phyloP scores from a whole-genome alignment of 1,140 invertebrate species.

The Macrosteles quadrilineatus region DNA sequence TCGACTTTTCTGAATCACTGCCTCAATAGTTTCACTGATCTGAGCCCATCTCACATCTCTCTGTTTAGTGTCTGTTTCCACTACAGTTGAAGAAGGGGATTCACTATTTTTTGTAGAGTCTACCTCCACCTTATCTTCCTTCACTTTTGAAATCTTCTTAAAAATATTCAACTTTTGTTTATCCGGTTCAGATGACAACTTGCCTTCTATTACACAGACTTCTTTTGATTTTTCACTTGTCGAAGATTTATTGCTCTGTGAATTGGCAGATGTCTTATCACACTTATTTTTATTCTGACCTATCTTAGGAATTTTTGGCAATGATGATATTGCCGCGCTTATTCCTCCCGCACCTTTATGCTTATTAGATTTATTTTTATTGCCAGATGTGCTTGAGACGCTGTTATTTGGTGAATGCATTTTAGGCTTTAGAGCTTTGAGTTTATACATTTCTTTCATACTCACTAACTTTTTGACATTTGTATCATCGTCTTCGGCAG shows the following conservation, averaged over 20 bases:
- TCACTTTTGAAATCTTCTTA: constrained; percentile 80
- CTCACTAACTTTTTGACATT: constrained; percentile 56
- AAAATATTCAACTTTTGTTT: constrained; percentile 83
- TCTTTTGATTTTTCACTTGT: constrained; percentile 7
- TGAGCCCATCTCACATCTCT: constrained; percentile 31
- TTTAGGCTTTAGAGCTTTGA: constrained; percentile 54
- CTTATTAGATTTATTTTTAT: constrained; percentile 52
- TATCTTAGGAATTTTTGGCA: constrained; percentile 37
- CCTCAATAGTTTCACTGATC: constrained; percentile 46
- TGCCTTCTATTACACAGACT: constrained; percentile 54
- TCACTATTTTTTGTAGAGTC: no score
- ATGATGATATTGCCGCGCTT: constrained; percentile 34
- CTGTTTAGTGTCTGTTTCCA: constrained; percentile 1
- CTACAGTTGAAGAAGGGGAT: constrained; percentile 40
- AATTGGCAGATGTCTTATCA: constrained; percentile 52
- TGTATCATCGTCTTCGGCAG: constrained; percentile 47
- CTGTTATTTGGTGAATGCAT: constrained; percentile 35
- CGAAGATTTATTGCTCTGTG: constrained; percentile 36
- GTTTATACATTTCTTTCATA: constrained; percentile 57
- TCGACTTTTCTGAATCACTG: constrained; percentile 44
- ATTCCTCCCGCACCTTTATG: constrained; percentile 35
- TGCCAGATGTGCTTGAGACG: constrained; percentile 43
- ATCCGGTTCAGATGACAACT: constrained; percentile 74
- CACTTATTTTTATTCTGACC: constrained; percentile 45
- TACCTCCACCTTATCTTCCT: constrained; percentile 60